Percentiles rank a stretch among this genome's conserved stretches.
phyloP scores from a whole-genome alignment of 2,113 vertebrate genomes.

The Barbus barbus region DNA sequence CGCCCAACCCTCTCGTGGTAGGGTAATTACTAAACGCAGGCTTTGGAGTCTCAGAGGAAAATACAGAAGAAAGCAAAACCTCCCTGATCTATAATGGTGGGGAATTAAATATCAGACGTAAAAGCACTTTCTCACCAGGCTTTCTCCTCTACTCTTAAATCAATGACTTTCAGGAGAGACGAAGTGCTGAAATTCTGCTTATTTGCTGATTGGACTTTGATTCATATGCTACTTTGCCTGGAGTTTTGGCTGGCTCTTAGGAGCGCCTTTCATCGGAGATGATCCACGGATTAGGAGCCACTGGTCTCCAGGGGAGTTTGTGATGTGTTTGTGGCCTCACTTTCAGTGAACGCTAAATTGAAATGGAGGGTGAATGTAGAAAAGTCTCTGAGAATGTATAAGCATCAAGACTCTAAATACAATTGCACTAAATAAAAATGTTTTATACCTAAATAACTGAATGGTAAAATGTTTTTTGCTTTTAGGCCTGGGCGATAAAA shows the following conservation, averaged over 20 bases:
- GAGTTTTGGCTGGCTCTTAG: conserved; percentile 18
- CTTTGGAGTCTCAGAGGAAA: conserved; percentile 11
- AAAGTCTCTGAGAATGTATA: background rate
- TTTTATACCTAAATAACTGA: background rate
- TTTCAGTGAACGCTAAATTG: background rate
- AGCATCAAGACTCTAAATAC: background rate
- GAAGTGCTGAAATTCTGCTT: background rate
- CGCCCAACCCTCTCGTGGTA: background rate
- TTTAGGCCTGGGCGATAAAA: too few relatives aligned
- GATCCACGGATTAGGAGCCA: conserved; percentile 39
- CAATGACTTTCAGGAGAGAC: conserved; percentile 12
- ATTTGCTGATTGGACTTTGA: conserved; percentile 36
- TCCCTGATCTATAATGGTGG: conserved; percentile 30
- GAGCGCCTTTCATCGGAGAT: conserved; percentile 37
- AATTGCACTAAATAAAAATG: background rate
- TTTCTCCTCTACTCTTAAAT: conserved; percentile 29
- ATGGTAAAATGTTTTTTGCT: background rate
- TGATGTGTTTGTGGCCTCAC: background rate
- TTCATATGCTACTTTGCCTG: background rate
- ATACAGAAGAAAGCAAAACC: conserved; percentile 24
- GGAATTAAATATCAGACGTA: conserved; percentile 28
- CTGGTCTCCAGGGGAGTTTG: conserved; percentile 12
- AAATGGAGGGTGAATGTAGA: background rate
- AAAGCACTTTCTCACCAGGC: conserved; percentile 38
- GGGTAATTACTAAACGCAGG: too few relatives aligned